Evolutionary conservation across 2,888 invertebrate species (phyloP).

Genomic region (Orthosia gothica): DNA sequence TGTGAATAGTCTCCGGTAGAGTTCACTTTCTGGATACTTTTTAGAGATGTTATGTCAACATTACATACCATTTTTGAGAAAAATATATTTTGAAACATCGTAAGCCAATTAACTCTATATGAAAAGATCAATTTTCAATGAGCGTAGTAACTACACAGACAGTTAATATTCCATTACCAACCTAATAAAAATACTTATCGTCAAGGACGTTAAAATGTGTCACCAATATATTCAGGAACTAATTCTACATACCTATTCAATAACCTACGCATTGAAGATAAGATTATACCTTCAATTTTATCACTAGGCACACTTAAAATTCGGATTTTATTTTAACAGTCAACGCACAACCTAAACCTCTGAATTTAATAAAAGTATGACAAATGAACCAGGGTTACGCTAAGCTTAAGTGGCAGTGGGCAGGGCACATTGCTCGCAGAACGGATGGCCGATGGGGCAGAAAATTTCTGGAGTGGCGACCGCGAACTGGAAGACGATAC

Average conservation of each 20-base stretch:
- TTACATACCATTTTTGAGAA: too few species aligned
- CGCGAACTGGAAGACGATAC: too few species aligned
- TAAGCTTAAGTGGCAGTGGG: too few species aligned
- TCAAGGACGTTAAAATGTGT: constrained; percentile 31
- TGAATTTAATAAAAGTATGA: too few species aligned
- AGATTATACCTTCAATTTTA: constrained; percentile 40
- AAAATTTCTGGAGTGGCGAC: too few species aligned
- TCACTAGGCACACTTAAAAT: constrained; percentile 12
- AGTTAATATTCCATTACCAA: background rate
- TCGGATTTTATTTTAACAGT: background rate
- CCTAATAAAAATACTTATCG: background rate
- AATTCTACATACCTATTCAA: constrained; percentile 19
- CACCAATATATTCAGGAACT: constrained; percentile 30
- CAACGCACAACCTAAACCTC: background rate
- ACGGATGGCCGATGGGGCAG: too few species aligned
- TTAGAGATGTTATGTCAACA: too few species aligned
- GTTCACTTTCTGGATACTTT: too few species aligned
- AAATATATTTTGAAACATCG: too few species aligned
- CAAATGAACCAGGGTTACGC: too few species aligned
- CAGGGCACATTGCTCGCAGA: too few species aligned
- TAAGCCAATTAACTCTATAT: background rate
- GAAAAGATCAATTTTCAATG: background rate
- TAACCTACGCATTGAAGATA: constrained; percentile 34
- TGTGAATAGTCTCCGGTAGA: too few species aligned
- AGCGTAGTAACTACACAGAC: background rate